A percentile compares a stretch with the other conserved stretches of the same genome.
Evolutionary conservation across 2,888 invertebrate species (phyloP).

Genomic region (Xanthorhoe designata): DNA sequence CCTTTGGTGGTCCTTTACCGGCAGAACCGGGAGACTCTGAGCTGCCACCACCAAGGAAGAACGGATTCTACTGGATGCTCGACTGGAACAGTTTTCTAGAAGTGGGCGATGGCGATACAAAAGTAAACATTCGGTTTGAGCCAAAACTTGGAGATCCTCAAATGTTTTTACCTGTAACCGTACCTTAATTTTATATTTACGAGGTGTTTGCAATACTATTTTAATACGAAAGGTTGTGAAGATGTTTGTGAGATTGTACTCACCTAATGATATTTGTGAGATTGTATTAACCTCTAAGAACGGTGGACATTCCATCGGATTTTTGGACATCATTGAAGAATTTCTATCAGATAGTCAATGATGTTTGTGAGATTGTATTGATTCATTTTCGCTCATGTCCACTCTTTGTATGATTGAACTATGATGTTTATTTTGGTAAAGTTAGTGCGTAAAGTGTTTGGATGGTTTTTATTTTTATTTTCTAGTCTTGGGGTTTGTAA

Average conservation of each 20-base stretch:
- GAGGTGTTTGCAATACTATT: not conserved
- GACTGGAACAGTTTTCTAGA: conserved; percentile 95
- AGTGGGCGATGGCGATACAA: conserved; percentile 90
- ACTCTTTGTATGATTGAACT: no score
- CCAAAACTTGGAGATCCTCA: conserved; percentile 93
- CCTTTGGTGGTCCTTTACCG: conserved; percentile 89
- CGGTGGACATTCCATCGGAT: no score
- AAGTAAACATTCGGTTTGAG: conserved; percentile 92
- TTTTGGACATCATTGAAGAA: no score
- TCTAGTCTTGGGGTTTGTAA: conserved; percentile 61
- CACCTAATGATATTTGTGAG: no score
- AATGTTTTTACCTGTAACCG: conserved; percentile 90
- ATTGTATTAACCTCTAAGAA: no score
- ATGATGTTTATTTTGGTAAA: not conserved
- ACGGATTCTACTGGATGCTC: conserved; percentile 93
- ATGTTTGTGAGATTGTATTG: no score
- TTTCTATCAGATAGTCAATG: no score
- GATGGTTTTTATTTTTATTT: conserved; percentile 50
- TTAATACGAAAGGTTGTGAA: not conserved
- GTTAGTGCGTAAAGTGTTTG: not conserved
- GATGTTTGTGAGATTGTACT: not conserved
- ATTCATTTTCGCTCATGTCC: no score
- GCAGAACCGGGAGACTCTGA: conserved; percentile 85
- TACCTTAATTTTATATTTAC: conserved; percentile 84
- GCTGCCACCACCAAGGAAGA: conserved; percentile 88